Percentiles rank a stretch among this genome's conserved stretches.
Conservation (phyloP, 1,140 invertebrate species). For the Drosophila ambigua region DNA sequence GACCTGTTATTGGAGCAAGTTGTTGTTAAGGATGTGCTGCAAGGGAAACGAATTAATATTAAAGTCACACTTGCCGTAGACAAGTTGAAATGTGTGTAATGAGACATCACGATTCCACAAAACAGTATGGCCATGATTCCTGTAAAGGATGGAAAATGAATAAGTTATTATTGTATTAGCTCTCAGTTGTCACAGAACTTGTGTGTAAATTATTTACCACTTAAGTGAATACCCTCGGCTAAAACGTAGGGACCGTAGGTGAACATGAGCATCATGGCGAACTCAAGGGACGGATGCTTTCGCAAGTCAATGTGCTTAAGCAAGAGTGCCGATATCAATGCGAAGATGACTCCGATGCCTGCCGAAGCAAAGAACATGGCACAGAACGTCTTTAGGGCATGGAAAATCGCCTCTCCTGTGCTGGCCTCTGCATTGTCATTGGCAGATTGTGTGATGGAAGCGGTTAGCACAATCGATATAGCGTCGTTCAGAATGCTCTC, state of each 20-base stretch:
- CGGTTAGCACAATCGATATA: conserved; percentile 98
- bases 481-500: conserved; percentile 99
- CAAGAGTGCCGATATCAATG: conserved; percentile 95
- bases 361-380: conserved; percentile 99
- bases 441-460: conserved; percentile 88
- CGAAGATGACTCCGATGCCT: conserved; percentile 97
- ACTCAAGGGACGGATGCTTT: conserved; percentile 98
- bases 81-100: conserved; percentile 99
- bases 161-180: background rate
- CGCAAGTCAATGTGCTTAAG: conserved; percentile 98
- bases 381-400: conserved; percentile 96
- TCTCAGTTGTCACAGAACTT: too few relatives aligned
- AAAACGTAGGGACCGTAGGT: conserved; percentile 99
- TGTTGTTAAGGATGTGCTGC: too few relatives aligned
- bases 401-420: conserved; percentile 93
- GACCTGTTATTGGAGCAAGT: conserved; percentile 84
- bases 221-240: conserved; percentile 91
- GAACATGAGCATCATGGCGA: conserved; percentile 99
- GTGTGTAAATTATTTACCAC: conserved; percentile 85
- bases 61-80: conserved; percentile 87
- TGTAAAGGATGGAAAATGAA: background rate
- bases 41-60: too few relatives aligned
- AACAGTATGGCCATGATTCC: conserved; percentile 99
- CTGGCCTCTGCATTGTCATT: conserved; percentile 77
- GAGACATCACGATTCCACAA: conserved; percentile 99